A percentile compares a stretch with the other conserved stretches of the same genome.
These are phyloP conservation scores for Tillus elongatus DNA, from an alignment of 2,888 invertebrate genomes.

Conservation along the genomic window DNA sequence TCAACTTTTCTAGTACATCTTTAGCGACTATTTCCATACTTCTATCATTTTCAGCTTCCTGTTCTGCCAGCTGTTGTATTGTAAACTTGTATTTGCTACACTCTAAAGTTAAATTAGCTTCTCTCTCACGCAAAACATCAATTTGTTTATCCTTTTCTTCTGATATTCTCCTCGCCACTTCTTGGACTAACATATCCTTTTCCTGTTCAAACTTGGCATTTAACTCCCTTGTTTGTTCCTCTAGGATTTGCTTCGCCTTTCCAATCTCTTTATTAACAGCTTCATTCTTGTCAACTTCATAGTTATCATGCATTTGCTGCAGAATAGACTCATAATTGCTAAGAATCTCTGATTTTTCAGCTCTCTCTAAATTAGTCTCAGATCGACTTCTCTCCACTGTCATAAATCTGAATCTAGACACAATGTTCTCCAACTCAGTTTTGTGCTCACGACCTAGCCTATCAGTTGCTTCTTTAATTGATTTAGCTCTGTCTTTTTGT, in stretches of 20 bases:
- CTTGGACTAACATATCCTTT: conserved; percentile 48
- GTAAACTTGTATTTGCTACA: conserved; percentile 58
- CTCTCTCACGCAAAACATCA: conserved; percentile 55
- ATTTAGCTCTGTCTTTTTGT: conserved; percentile 44
- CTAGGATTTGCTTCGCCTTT: conserved; percentile 42
- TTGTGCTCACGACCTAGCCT: conserved; percentile 63
- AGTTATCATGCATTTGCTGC: conserved; percentile 58
- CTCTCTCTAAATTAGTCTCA: conserved; percentile 68
- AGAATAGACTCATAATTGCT: conserved; percentile 57
- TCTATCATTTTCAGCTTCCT: conserved; percentile 57
- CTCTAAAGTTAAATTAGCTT: conserved; percentile 52
- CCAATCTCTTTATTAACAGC: conserved; percentile 45
- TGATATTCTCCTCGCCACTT: conserved; percentile 54
- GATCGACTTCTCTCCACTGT: conserved; percentile 70
- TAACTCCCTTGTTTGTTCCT: conserved; percentile 42
- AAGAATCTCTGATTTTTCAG: conserved; percentile 46
- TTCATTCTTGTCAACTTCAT: conserved; percentile 51
- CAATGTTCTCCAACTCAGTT: conserved; percentile 66
- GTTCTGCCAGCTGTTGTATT: conserved; percentile 58
- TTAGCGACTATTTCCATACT: conserved; percentile 46
- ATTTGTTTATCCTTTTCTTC: conserved; percentile 65
- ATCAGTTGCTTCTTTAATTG: conserved; percentile 60
- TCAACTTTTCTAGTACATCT: conserved; percentile 35
- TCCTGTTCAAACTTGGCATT: conserved; percentile 47
- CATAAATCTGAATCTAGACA: conserved; percentile 66